A percentile compares a stretch with the other conserved stretches of the same genome.
These are phyloP conservation scores for Meghimatium bilineatum DNA, from an alignment of 2,888 invertebrate species.

Conservation along the genomic window DNA sequence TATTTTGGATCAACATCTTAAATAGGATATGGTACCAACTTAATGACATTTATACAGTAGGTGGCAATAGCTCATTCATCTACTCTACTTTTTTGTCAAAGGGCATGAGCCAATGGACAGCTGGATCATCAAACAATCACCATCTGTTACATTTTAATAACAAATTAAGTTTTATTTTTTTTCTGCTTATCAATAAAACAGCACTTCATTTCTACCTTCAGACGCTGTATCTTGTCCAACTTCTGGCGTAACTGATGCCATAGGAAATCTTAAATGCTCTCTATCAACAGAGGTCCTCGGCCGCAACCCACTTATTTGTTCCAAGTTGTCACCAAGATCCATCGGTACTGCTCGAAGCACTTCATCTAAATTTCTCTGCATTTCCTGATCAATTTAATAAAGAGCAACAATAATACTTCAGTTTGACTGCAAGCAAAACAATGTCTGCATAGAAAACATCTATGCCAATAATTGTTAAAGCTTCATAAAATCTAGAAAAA, in stretches of 20 bases:
- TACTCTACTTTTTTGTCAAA: too few species aligned
- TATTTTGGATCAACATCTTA: too few species aligned
- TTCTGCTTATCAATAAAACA: too few species aligned
- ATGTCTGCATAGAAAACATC: background rate
- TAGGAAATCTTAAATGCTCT: background rate
- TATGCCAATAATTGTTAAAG: background rate
- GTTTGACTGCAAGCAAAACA: too few species aligned
- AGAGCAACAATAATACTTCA: background rate
- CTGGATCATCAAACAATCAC: too few species aligned
- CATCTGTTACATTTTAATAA: too few species aligned
- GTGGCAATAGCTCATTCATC: too few species aligned
- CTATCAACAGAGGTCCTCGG: slow-evolving; percentile 28
- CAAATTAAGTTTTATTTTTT: too few species aligned
- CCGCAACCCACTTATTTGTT: slow-evolving; percentile 48
- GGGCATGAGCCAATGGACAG: too few species aligned
- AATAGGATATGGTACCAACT: too few species aligned
- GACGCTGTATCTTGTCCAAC: background rate
- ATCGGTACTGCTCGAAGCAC: slow-evolving; percentile 52
- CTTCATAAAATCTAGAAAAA: background rate
- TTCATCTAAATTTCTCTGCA: slow-evolving; percentile 52
- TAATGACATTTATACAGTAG: too few species aligned
- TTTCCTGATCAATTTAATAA: slow-evolving; percentile 30
- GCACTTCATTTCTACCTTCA: slow-evolving; percentile 10
- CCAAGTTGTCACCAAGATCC: slow-evolving; percentile 52
- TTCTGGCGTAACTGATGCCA: background rate